A percentile compares a stretch with the other conserved stretches of the same genome.
Evolutionary conservation across 2,888 invertebrate genomes (phyloP).

Genomic region (Diaprepes abbreviatus): DNA sequence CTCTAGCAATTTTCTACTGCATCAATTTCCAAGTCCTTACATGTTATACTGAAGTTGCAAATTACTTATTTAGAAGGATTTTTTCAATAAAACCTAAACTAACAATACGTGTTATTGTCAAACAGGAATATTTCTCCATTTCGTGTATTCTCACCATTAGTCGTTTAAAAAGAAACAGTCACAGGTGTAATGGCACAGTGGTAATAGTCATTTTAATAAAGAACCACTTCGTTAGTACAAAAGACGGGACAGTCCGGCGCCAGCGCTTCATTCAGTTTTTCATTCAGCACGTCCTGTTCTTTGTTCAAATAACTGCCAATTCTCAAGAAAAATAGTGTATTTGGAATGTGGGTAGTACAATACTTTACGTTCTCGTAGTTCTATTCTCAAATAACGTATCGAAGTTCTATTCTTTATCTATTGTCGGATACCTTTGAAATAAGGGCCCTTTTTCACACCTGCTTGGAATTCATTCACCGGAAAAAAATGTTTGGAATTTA

Average conservation of each 20-base stretch:
- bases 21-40: too few species aligned
- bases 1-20: too few species aligned
- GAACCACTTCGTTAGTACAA: conserved; percentile 30
- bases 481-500: conserved; percentile 29
- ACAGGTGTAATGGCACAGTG: conserved; percentile 3
- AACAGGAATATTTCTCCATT: not conserved
- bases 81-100: too few species aligned
- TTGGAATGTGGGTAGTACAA: conserved; percentile 30
- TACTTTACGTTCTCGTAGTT: conserved; percentile 25
- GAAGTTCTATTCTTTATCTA: not conserved
- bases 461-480: conserved; percentile 19
- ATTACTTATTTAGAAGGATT: too few species aligned
- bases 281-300: conserved; percentile 35
- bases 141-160: not conserved
- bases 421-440: conserved; percentile 23
- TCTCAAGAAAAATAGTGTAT: conserved; percentile 43
- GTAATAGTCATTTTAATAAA: conserved; percentile 6
- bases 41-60: too few species aligned
- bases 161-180: not conserved
- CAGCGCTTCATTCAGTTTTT: conserved; percentile 33
- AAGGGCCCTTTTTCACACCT: conserved; percentile 31
- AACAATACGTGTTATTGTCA: too few species aligned
- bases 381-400: conserved; percentile 4
- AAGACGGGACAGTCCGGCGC: conserved; percentile 40
- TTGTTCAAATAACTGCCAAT: conserved; percentile 33